A percentile compares a stretch with the other conserved stretches of the same genome.
phyloP scores from a whole-genome alignment of 2,888 invertebrate genomes.

The Gonocerus acuteangulatus region DNA sequence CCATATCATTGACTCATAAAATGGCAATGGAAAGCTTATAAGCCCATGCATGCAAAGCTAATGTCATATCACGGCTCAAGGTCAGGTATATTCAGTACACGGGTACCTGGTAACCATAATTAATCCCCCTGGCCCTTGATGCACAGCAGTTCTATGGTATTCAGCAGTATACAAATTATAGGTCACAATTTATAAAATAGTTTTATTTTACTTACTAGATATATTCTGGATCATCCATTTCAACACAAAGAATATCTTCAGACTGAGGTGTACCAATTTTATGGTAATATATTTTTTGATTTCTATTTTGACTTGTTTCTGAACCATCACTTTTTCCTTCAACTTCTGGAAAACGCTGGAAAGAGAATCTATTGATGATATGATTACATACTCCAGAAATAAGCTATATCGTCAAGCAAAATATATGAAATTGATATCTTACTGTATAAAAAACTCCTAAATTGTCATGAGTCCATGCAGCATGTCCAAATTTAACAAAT shows the following conservation, averaged over 20 bases:
- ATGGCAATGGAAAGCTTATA: too few species aligned
- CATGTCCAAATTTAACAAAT: slow-evolving; percentile 83
- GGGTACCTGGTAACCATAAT: too few species aligned
- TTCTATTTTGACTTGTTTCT: slow-evolving; percentile 75
- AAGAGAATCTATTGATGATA: neutral
- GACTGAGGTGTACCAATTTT: slow-evolving; percentile 73
- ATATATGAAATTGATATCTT: slow-evolving; percentile 41
- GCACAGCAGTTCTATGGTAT: too few species aligned
- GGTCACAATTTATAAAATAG: too few species aligned
- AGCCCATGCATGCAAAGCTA: too few species aligned
- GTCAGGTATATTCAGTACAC: too few species aligned
- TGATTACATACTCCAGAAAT: neutral
- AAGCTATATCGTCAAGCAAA: neutral
- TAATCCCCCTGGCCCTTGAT: too few species aligned
- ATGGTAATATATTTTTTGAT: slow-evolving; percentile 94
- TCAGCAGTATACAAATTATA: too few species aligned
- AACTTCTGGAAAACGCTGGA: slow-evolving; percentile 70
- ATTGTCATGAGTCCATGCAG: slow-evolving; percentile 93
- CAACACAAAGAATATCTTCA: slow-evolving; percentile 77
- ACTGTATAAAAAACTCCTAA: slow-evolving; percentile 90
- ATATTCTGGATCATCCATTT: slow-evolving; percentile 88
- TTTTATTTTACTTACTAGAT: slow-evolving; percentile 69
- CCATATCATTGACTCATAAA: too few species aligned
- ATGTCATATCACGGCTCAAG: too few species aligned
- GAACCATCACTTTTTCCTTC: slow-evolving; percentile 83